Conservation (phyloP, 2,888 invertebrate genomes). For the Laothoe populi region DNA sequence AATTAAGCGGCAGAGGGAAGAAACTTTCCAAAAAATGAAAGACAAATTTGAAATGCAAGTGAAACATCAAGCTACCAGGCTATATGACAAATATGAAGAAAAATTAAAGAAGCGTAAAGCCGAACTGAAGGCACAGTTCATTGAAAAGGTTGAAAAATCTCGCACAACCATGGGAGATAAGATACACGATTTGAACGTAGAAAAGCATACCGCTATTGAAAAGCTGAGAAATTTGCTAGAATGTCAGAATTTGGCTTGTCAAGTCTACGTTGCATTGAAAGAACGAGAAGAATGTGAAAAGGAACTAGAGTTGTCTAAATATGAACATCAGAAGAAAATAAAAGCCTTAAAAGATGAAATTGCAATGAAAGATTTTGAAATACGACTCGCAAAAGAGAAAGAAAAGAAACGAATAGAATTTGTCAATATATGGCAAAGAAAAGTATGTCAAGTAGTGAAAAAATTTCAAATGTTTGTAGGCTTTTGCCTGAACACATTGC, state of each 20-base stretch:
- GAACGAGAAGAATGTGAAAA: constrained; percentile 65
- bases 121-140: constrained; percentile 57
- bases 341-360: constrained; percentile 55
- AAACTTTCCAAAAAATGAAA: constrained; percentile 57
- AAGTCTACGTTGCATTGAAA: constrained; percentile 74
- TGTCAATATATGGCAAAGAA: constrained; percentile 64
- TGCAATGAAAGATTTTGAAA: constrained; percentile 58
- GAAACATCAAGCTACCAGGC: constrained; percentile 60
- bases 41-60: constrained; percentile 51
- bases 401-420: constrained; percentile 55
- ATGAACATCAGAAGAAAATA: constrained; percentile 61
- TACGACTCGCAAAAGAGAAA: constrained; percentile 55
- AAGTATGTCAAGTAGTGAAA: constrained; percentile 71
- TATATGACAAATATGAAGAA: constrained; percentile 59
- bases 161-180: constrained; percentile 45
- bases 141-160: constrained; percentile 49
- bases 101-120: constrained; percentile 56
- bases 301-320: constrained; percentile 52
- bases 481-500: constrained; percentile 66
- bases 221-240: constrained; percentile 62
- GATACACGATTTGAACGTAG: constrained; percentile 67
- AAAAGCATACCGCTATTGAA: constrained; percentile 69
- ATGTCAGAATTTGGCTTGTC: constrained; percentile 74
- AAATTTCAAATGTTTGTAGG: constrained; percentile 69
- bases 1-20: constrained; percentile 53